Evolutionary conservation across 2,888 invertebrate genomes (phyloP).

Genomic region (Shargacucullia verbasci): DNA sequence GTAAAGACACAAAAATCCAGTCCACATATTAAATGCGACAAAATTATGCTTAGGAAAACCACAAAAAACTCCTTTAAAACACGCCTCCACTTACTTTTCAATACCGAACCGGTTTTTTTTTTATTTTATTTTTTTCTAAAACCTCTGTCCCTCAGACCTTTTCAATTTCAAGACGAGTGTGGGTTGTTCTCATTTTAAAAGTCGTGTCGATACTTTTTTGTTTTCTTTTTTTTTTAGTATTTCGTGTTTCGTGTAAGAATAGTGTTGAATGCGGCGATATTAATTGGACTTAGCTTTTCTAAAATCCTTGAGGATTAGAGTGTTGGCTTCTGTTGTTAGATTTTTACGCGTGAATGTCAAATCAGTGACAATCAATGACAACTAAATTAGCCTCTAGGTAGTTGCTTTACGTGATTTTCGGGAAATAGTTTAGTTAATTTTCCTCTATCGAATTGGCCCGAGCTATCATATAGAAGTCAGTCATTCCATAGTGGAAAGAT

Average conservation of each 20-base stretch:
- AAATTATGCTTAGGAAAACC: slow-evolving; percentile 45
- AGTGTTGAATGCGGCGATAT: slow-evolving; percentile 31
- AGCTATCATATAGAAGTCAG: too few relatives aligned
- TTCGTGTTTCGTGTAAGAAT: slow-evolving; percentile 42
- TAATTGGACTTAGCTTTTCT: slow-evolving; percentile 19
- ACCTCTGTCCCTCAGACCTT: slow-evolving; percentile 61
- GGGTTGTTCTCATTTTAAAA: slow-evolving; percentile 76
- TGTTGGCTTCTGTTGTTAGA: not conserved
- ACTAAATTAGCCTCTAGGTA: too few relatives aligned
- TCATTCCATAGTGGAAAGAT: too few relatives aligned
- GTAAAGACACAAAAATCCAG: slow-evolving; percentile 8
- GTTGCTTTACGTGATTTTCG: too few relatives aligned
- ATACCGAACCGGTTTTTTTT: slow-evolving; percentile 35
- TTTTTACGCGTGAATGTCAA: too few relatives aligned
- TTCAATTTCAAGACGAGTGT: slow-evolving; percentile 71
- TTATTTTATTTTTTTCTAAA: slow-evolving; percentile 20
- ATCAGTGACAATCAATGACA: too few relatives aligned
- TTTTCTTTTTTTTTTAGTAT: slow-evolving; percentile 43
- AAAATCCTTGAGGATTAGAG: not conserved
- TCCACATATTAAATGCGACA: slow-evolving; percentile 20
- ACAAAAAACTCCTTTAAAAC: slow-evolving; percentile 30
- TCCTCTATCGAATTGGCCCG: too few relatives aligned
- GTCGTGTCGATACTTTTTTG: slow-evolving; percentile 63
- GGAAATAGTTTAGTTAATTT: too few relatives aligned
- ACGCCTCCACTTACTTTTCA: slow-evolving; percentile 49